Percentiles rank a stretch among this genome's conserved stretches.
Conservation (phyloP, 1,140 invertebrate genomes). For the Chrysopa pallens region DNA sequence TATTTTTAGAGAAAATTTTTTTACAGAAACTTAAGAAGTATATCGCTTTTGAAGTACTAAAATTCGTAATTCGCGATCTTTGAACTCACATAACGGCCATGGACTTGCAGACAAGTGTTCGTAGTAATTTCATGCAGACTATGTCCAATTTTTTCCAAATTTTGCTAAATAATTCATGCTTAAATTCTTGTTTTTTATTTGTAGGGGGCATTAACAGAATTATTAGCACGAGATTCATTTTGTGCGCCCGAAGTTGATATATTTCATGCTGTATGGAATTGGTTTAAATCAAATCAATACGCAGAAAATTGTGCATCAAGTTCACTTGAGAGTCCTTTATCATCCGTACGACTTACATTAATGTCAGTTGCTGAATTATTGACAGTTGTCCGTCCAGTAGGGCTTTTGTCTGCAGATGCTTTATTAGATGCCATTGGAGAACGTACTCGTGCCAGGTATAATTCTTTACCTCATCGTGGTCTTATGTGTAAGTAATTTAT, state of each 20-base stretch:
- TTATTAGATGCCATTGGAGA: slow-evolving; percentile 88
- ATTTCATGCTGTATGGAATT: slow-evolving; percentile 71
- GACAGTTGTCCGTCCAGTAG: slow-evolving; percentile 68
- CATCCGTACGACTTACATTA: slow-evolving; percentile 62
- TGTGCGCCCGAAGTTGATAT: slow-evolving; percentile 92
- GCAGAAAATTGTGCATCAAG: slow-evolving; percentile 22
- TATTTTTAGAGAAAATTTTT: no score
- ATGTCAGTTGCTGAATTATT: slow-evolving; percentile 77
- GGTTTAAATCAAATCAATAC: slow-evolving; percentile 61
- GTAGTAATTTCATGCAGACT: no score
- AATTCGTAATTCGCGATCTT: no score
- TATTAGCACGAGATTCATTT: slow-evolving; percentile 87
- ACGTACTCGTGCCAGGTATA: slow-evolving; percentile 55
- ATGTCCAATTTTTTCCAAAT: no score
- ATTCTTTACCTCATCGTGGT: slow-evolving; percentile 66
- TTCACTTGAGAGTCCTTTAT: slow-evolving; percentile 12
- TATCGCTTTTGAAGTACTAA: no score
- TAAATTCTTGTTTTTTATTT: no score
- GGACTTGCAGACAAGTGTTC: no score
- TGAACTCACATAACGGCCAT: no score
- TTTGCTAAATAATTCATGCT: no score
- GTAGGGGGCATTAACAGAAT: slow-evolving; percentile 54
- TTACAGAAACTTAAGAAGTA: no score
- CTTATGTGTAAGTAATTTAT: slow-evolving; percentile 35
- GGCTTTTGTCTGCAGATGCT: slow-evolving; percentile 70